These are phyloP conservation scores for Acanthisitta chloris DNA, from an alignment of 2,113 vertebrate species.

Conservation along the genomic window DNA sequence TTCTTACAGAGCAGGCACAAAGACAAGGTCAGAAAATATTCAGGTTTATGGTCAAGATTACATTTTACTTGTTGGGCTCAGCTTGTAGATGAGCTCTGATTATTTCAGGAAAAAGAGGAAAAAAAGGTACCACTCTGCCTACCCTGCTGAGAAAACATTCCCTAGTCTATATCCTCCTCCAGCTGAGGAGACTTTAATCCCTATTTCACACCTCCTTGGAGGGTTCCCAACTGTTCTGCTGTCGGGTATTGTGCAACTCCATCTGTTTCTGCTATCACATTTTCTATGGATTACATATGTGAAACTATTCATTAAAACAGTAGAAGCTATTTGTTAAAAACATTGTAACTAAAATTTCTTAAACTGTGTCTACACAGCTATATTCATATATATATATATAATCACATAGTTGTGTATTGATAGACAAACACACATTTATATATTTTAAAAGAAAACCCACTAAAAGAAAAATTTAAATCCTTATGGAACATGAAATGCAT, in stretches of 20 bases:
- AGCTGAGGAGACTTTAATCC: not conserved
- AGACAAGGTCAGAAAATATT: not conserved
- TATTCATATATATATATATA: not conserved
- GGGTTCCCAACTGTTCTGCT: not conserved
- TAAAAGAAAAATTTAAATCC: not conserved
- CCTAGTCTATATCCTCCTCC: not conserved
- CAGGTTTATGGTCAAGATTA: not conserved
- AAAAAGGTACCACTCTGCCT: not conserved
- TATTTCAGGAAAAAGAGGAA: not conserved
- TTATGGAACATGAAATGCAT: not conserved
- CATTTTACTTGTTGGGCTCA: not conserved
- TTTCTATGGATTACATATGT: fast-evolving
- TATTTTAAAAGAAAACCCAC: not conserved
- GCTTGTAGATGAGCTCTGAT: not conserved
- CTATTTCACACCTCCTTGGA: not conserved
- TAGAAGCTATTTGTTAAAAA: not conserved
- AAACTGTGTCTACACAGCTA: not conserved
- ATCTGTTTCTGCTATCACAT: not conserved
- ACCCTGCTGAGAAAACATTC: not conserved
- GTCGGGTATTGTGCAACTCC: not conserved
- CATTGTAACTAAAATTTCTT: not conserved
- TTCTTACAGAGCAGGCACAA: not conserved
- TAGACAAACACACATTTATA: not conserved
- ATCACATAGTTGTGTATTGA: not conserved
- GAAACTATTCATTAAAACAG: not conserved